These are phyloP conservation scores for Scaptodrosophila lebanonensis DNA, from an alignment of 1,140 invertebrate genomes.

Conservation along the genomic window DNA sequence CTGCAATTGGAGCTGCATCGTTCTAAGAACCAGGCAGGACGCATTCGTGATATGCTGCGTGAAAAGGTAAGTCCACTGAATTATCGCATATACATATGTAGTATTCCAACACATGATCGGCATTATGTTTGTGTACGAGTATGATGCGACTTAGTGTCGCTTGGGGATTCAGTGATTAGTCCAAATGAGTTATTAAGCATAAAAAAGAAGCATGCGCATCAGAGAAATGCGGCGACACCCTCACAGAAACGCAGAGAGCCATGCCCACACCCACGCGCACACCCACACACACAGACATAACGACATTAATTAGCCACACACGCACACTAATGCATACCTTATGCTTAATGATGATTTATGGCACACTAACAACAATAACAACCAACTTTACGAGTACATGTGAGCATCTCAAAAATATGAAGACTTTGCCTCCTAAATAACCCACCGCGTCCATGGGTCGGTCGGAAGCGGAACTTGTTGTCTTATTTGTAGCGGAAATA, in stretches of 20 bases:
- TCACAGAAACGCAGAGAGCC: too few species aligned
- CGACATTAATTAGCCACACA: constrained; percentile 50
- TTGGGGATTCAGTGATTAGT: constrained; percentile 48
- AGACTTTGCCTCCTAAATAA: too few species aligned
- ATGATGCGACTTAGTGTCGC: constrained; percentile 16
- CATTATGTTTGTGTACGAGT: neutral
- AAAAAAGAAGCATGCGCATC: constrained; percentile 1
- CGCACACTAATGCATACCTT: constrained; percentile 41
- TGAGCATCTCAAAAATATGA: too few species aligned
- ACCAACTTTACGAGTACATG: too few species aligned
- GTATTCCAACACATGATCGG: neutral
- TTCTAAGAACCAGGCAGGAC: constrained; percentile 88
- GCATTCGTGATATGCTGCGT: constrained; percentile 88
- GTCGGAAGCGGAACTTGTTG: constrained; percentile 6
- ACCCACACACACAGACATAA: constrained; percentile 31
- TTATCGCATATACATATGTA: too few species aligned
- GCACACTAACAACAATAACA: constrained; percentile 61
- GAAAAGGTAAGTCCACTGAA: constrained; percentile 87
- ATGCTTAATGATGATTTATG: constrained; percentile 70
- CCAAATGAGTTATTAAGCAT: constrained; percentile 61
- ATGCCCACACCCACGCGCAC: too few species aligned
- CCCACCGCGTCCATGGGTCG: too few species aligned
- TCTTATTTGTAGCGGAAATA: constrained; percentile 42
- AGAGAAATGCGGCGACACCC: constrained; percentile 17
- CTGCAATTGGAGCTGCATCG: constrained; percentile 89